Evolutionary conservation across 2,888 invertebrate genomes (phyloP).

Genomic region (Gibbula magus): DNA sequence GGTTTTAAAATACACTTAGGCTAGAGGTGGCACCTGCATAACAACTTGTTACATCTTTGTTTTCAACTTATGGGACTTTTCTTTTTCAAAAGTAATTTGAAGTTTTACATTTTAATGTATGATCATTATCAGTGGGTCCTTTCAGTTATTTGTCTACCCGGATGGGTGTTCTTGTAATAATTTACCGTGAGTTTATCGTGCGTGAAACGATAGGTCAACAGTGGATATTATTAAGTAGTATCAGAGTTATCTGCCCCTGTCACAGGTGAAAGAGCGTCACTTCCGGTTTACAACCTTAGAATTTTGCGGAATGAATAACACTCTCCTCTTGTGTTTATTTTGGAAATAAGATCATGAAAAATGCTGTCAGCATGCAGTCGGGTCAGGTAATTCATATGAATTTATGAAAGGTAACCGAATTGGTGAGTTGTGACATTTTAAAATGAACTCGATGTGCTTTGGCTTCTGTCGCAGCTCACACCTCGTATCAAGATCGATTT

Average conservation of each 20-base stretch:
- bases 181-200: too few species aligned
- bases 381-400: slow-evolving; percentile 16
- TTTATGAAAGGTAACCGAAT: background rate
- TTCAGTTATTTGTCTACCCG: too few species aligned
- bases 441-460: slow-evolving; percentile 5
- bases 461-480: background rate
- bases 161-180: too few species aligned
- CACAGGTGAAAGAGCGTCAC: background rate
- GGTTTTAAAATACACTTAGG: too few species aligned
- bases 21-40: too few species aligned
- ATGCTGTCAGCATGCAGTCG: background rate
- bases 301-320: background rate
- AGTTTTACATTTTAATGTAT: too few species aligned
- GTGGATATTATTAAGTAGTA: too few species aligned
- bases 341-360: background rate
- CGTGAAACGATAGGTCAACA: too few species aligned
- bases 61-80: too few species aligned
- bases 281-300: background rate
- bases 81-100: too few species aligned
- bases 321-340: background rate
- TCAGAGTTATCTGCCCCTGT: background rate
- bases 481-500: background rate
- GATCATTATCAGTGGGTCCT: too few species aligned
- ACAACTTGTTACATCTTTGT: too few species aligned
- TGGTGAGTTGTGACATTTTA: slow-evolving; percentile 17